Base-by-base conservation (phyloP, 2,888 invertebrate genomes). In the Pammene fasciana region DNA sequence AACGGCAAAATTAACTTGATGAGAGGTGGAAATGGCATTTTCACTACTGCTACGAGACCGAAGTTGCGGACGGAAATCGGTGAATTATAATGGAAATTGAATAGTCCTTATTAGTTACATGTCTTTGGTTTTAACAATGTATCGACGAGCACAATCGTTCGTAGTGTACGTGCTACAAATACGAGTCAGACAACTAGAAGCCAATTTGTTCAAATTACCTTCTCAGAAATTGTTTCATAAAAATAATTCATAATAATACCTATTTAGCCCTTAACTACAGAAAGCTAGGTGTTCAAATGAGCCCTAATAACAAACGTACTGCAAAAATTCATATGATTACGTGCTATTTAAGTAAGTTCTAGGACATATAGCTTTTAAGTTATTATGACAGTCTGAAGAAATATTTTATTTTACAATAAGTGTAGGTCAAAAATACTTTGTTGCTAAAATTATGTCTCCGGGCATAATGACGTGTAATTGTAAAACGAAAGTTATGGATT, bases 151-250 rank as follows among this genome's bases (percentile, higher is more conserved):
- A 57, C 52, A 67, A 54, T 45, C 43, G 46, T 26, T 26, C 26
- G 26, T 26, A 26, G 26, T 36, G n/a, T 62, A 62, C 50, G 52
- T 62, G 61, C 38, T 41, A 55, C 64, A 64, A 54, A 34, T 46
- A 36, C 60, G 26, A 48, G 41, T 60, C 60, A 70, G 57, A 59
- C 50, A 54, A 68, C 64, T 16, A 57, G 52, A 38, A 60, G 46
- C 60, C 65, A 65, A 70, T 70, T 70, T 65, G 52, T 65, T 60
- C 70, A 60, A 70, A 70, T 70, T 55, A 65, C 9, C 55, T 60
- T 41, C 48, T 10, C 59, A 13, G 70, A 54, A 60, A 65, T 65
- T 68, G 46, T 54, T 65, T 48, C 4, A 26, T 26, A 46, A 60
- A 65, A 70, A 46, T 48, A 60, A 38, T 41, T 41, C 65, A 41